Percentiles rank a stretch among this genome's conserved stretches.
phyloP scores from a whole-genome alignment of 1,140 invertebrate genomes.

The Hyles vespertilio region DNA sequence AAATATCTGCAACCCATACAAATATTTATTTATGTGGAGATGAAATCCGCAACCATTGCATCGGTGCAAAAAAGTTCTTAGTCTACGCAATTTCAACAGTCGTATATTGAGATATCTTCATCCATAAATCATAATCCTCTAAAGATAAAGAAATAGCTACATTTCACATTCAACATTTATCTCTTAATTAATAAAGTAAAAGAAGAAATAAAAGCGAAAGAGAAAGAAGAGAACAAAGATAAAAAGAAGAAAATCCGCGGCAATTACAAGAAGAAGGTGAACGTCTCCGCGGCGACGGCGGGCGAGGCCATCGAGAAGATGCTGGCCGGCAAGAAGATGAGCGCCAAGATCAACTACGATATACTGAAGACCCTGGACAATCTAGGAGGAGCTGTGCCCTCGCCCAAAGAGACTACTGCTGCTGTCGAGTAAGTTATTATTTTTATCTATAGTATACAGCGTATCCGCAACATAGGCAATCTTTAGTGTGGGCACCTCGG shows the following conservation, averaged over 20 bases:
- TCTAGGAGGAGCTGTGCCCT: conserved; percentile 62
- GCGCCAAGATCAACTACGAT: conserved; percentile 98
- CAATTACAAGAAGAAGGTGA: conserved; percentile 76
- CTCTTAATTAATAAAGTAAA: conserved; percentile 77
- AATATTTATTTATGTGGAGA: too few species aligned
- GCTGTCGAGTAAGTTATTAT: not conserved
- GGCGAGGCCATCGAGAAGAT: conserved; percentile 96
- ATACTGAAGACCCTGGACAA: conserved; percentile 89
- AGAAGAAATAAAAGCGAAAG: conserved; percentile 84
- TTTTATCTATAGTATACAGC: too few species aligned
- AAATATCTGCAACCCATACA: too few species aligned
- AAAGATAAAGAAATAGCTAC: not conserved
- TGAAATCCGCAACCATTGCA: too few species aligned
- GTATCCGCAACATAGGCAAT: too few species aligned
- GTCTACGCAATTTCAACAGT: too few species aligned
- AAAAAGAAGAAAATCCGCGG: conserved; percentile 80
- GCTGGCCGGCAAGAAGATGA: conserved; percentile 95
- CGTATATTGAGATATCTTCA: too few species aligned
- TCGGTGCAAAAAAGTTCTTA: too few species aligned
- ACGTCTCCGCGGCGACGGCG: conserved; percentile 83
- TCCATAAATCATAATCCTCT: too few species aligned
- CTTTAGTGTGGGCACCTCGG: too few species aligned
- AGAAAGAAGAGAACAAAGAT: conserved; percentile 86
- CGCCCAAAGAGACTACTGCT: conserved; percentile 26
- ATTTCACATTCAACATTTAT: not conserved